Conservation (phyloP, 1,140 invertebrate genomes). For the Drosophila kohkoa region DNA sequence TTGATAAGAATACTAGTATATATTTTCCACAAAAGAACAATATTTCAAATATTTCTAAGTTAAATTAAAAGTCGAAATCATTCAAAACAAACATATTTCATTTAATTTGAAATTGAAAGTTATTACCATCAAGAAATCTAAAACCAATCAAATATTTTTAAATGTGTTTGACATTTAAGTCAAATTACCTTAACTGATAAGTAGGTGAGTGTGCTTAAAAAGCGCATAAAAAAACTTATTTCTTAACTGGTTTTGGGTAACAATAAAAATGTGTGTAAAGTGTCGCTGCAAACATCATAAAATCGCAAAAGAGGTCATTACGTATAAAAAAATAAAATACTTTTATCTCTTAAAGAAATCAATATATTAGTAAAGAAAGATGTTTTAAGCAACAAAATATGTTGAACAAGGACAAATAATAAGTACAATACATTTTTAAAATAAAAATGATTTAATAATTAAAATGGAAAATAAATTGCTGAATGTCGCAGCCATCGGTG, state of each 20-base stretch:
- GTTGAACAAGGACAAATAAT: not conserved
- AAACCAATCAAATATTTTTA: too few species aligned
- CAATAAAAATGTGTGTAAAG: constrained; percentile 1
- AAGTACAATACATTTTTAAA: not conserved
- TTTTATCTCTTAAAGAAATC: not conserved
- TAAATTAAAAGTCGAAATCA: too few species aligned
- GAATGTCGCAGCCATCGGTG: not conserved
- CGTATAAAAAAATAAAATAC: not conserved
- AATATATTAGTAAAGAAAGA: not conserved
- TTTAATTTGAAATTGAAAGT: too few species aligned
- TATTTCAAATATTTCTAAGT: too few species aligned
- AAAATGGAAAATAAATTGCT: constrained; percentile 2
- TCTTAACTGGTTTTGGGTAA: not conserved
- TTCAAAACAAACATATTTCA: too few species aligned
- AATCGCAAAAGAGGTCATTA: not conserved
- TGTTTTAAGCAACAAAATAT: not conserved
- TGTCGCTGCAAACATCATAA: not conserved
- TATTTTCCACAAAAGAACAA: too few species aligned
- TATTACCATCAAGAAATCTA: too few species aligned
- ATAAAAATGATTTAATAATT: constrained; percentile 1
- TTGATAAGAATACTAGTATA: too few species aligned
- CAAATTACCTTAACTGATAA: too few species aligned
- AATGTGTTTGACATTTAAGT: too few species aligned
- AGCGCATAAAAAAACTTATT: not conserved
- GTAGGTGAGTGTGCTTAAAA: constrained; percentile 2